phyloP scores from a whole-genome alignment of 2,113 vertebrate species.

The Ibidorhyncha struthersii region DNA sequence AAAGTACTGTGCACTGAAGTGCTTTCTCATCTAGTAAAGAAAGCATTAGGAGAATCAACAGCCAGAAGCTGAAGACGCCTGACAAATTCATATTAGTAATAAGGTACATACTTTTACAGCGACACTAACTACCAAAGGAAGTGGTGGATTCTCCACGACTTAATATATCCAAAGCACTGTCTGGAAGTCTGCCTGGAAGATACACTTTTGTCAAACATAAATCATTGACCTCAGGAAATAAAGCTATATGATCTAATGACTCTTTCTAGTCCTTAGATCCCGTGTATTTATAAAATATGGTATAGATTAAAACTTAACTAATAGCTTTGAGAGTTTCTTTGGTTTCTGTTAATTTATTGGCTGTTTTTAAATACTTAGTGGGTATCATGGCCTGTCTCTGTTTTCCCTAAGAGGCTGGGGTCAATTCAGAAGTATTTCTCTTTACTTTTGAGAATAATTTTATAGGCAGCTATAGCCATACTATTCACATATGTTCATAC shows the following conservation, averaged over 20 bases:
- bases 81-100: neutral
- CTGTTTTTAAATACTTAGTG: neutral
- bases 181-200: constrained; percentile 18
- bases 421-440: neutral
- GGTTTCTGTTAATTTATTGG: constrained; percentile 31
- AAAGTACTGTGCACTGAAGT: neutral
- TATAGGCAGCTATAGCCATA: neutral
- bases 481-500: neutral
- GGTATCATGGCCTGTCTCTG: neutral
- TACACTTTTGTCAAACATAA: neutral
- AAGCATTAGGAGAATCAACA: neutral
- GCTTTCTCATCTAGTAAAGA: neutral
- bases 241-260: constrained; percentile 1
- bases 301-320: constrained; percentile 31
- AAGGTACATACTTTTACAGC: neutral
- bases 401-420: neutral
- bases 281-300: constrained; percentile 24
- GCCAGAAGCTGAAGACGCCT: neutral
- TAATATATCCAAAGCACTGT: neutral
- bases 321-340: constrained; percentile 41
- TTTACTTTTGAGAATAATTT: neutral
- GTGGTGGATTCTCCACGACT: neutral
- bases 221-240: constrained; percentile 19
- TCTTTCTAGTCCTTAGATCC: constrained; percentile 4
- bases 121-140: neutral